Evolutionary conservation across 2,113 vertebrate genomes (phyloP).

Genomic region (Chloroceryle aenea): DNA sequence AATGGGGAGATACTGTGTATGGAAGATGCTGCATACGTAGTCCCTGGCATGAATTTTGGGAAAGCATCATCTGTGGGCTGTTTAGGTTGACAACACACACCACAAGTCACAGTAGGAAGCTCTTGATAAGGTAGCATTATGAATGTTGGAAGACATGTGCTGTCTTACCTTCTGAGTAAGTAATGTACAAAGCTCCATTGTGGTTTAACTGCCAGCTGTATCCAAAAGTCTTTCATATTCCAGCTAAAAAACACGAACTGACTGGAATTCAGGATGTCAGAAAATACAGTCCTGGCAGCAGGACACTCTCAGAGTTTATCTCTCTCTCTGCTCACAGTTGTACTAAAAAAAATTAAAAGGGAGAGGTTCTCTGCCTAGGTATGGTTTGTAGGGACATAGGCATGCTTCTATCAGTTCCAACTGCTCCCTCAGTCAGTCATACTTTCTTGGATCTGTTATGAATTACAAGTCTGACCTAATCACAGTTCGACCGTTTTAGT

Average conservation of each 20-base stretch:
- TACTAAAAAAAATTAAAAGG: neutral
- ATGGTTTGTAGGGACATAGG: neutral
- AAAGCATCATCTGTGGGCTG: neutral
- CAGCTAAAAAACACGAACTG: neutral
- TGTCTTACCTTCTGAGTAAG: neutral
- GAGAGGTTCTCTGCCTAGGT: neutral
- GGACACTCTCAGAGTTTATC: neutral
- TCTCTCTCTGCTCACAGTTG: neutral
- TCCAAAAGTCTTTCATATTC: neutral
- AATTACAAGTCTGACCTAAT: neutral
- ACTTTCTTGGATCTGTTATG: neutral
- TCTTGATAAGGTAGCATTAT: neutral
- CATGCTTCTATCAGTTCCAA: neutral
- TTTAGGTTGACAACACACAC: neutral
- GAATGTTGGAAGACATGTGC: neutral
- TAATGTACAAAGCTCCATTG: neutral
- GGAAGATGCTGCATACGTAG: neutral
- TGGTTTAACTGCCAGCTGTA: neutral
- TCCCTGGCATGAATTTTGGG: neutral
- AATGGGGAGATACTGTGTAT: neutral
- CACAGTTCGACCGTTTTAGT: neutral
- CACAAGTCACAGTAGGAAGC: neutral
- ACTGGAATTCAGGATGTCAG: neutral
- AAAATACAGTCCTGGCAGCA: neutral
- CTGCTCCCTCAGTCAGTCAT: neutral